A percentile compares a stretch with the other conserved stretches of the same genome.
phyloP scores from a whole-genome alignment of 1,140 invertebrate genomes.

The Leptinotarsa undecemlineata region DNA sequence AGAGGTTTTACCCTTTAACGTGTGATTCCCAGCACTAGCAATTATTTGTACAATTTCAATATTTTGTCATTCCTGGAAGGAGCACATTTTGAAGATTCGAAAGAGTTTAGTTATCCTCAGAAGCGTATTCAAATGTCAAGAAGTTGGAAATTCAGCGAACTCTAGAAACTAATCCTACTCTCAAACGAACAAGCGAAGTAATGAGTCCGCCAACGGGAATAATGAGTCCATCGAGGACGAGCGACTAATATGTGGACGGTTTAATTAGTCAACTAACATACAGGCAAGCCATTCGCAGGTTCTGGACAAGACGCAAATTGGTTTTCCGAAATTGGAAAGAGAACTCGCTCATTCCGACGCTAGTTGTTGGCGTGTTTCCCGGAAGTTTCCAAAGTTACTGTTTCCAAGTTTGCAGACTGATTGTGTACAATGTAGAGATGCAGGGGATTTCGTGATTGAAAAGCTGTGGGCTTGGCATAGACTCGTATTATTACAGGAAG shows the following conservation, averaged over 20 bases:
- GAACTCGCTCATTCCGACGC: not conserved
- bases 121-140: no score
- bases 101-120: no score
- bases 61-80: no score
- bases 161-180: no score
- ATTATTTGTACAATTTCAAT: no score
- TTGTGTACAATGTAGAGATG: not conserved
- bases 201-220: not conserved
- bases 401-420: not conserved
- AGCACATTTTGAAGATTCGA: no score
- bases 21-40: no score
- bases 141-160: no score
- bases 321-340: constrained; percentile 23
- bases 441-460: not conserved
- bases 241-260: constrained; percentile 8
- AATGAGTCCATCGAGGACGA: not conserved
- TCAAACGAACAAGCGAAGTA: not conserved
- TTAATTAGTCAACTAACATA: constrained; percentile 24
- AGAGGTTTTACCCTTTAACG: no score
- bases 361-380: constrained; percentile 4
- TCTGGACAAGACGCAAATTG: constrained; percentile 19
- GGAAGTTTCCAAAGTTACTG: constrained; percentile 1
- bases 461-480: not conserved
- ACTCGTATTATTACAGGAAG: not conserved
- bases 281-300: constrained; percentile 9